These are phyloP conservation scores for Stenichneumon culpator DNA, from an alignment of 2,888 invertebrate species.

Conservation along the genomic window DNA sequence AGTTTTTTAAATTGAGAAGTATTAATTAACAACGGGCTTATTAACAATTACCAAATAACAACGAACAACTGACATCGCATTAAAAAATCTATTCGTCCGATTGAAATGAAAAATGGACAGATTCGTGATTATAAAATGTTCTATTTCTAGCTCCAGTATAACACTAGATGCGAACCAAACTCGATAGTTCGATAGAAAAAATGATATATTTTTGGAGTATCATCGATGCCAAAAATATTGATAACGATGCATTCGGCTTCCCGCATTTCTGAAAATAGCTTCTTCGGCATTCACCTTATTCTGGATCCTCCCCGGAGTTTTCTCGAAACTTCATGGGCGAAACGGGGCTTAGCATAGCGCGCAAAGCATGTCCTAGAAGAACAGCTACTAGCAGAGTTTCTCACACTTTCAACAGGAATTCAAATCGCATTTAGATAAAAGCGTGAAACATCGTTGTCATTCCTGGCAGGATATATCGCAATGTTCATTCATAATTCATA, in stretches of 20 bases:
- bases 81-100: no score
- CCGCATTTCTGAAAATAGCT: neutral
- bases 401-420: slow-evolving; percentile 69
- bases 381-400: neutral
- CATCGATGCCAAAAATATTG: neutral
- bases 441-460: slow-evolving; percentile 71
- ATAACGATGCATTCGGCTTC: neutral
- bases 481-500: slow-evolving; percentile 77
- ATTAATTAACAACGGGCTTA: no score
- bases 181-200: neutral
- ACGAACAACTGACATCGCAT: no score
- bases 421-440: slow-evolving; percentile 74
- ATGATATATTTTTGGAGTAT: neutral
- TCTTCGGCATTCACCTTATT: neutral
- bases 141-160: neutral
- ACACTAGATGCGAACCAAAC: neutral
- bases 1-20: no score
- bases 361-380: slow-evolving; percentile 17
- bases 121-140: no score
- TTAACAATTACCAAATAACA: no score
- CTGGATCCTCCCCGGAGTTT: slow-evolving; percentile 1
- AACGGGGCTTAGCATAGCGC: slow-evolving; percentile 22
- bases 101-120: no score
- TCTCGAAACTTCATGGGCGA: slow-evolving; percentile 2
- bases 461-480: slow-evolving; percentile 69